These are phyloP conservation scores for Sebastes melanostomus DNA, from an alignment of 2,797 vertebrate species.

Conservation along the genomic window DNA sequence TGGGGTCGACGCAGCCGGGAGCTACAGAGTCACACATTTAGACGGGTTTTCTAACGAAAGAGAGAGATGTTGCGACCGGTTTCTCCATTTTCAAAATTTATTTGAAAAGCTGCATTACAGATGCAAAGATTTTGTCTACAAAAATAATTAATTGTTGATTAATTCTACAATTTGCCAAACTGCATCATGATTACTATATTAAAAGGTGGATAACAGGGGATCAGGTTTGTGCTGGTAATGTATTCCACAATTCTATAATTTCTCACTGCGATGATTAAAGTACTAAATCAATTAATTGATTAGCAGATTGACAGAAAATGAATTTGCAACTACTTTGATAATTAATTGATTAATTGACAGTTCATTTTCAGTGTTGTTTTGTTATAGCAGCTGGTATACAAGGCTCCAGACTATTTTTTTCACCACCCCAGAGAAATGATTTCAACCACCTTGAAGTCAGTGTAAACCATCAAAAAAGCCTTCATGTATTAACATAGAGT, in stretches of 20 bases:
- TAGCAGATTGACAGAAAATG: neutral
- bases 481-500: no score
- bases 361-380: no score
- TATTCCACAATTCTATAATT: neutral
- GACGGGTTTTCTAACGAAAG: neutral
- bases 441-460: no score
- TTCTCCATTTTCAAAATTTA: neutral
- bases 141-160: neutral
- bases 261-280: neutral
- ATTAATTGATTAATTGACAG: neutral
- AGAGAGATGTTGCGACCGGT: neutral
- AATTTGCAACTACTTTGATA: neutral
- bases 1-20: constrained; percentile 33
- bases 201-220: neutral
- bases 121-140: neutral
- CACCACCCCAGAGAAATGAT: no score
- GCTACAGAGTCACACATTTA: constrained; percentile 1
- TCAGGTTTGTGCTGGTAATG: neutral
- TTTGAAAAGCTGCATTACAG: neutral
- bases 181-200: neutral
- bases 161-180: neutral
- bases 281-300: neutral
- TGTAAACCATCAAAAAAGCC: no score
- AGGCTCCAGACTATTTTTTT: no score
- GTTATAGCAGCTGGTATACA: no score